A percentile compares a stretch with the other conserved stretches of the same genome.
Conservation (phyloP, 2,888 invertebrate genomes). For the Cerastoderma edule region DNA sequence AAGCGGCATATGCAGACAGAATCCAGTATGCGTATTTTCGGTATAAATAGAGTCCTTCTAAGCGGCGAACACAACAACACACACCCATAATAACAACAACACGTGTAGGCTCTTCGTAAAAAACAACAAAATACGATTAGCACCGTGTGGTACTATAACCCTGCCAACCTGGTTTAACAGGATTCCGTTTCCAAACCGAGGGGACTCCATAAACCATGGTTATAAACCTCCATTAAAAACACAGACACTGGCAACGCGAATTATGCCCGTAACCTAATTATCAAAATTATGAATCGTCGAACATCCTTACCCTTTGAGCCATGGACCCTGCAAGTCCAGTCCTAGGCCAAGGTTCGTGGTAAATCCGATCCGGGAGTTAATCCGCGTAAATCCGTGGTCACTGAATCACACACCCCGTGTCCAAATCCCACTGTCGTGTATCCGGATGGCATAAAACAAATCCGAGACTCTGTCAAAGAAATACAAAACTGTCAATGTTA, state of each 20-base stretch:
- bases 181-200: slow-evolving; percentile 39
- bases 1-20: too few relatives aligned
- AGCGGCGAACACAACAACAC: too few relatives aligned
- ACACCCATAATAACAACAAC: slow-evolving; percentile 21
- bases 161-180: slow-evolving; percentile 40
- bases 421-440: slow-evolving; percentile 42
- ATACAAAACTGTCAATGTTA: slow-evolving; percentile 80
- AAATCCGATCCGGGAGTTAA: slow-evolving; percentile 56
- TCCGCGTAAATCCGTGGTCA: slow-evolving; percentile 61
- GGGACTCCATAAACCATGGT: slow-evolving; percentile 55
- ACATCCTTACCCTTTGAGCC: slow-evolving; percentile 78
- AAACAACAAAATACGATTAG: slow-evolving; percentile 36
- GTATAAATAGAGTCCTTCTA: too few relatives aligned
- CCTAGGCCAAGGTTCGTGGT: slow-evolving; percentile 60
- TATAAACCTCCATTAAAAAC: slow-evolving; percentile 65
- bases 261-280: slow-evolving; percentile 54
- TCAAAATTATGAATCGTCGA: slow-evolving; percentile 51
- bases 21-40: too few relatives aligned
- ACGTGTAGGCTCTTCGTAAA: slow-evolving; percentile 27
- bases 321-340: slow-evolving; percentile 65
- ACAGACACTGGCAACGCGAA: slow-evolving; percentile 47
- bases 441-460: slow-evolving; percentile 78
- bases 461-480: slow-evolving; percentile 78
- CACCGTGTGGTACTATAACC: slow-evolving; percentile 34
- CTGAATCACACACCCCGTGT: slow-evolving; percentile 61